phyloP scores from a whole-genome alignment of 2,113 vertebrate species.

The Vimba vimba region DNA sequence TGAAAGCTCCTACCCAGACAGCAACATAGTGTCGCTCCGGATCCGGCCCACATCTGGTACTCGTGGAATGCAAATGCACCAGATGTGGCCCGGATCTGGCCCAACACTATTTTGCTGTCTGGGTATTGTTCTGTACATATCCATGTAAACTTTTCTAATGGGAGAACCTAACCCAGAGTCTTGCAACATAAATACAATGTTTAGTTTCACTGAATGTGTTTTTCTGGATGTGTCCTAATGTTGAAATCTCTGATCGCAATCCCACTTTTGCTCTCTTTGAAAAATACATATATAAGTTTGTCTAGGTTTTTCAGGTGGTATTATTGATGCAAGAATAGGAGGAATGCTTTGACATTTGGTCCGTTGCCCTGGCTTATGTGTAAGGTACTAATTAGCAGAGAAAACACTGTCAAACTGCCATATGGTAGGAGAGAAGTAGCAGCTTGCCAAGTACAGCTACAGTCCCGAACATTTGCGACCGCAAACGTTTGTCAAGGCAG shows the following conservation, averaged over 20 bases:
- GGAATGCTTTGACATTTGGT: slow-evolving; percentile 72
- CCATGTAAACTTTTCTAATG: background rate
- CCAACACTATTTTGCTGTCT: no score
- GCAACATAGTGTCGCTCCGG: no score
- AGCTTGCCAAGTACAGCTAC: slow-evolving; percentile 75
- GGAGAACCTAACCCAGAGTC: background rate
- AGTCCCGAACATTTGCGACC: slow-evolving; percentile 71
- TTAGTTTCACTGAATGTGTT: background rate
- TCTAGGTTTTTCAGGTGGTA: background rate
- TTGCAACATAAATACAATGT: background rate
- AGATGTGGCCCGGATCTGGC: no score
- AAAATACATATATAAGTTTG: slow-evolving; percentile 25
- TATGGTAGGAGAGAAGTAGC: slow-evolving; percentile 77
- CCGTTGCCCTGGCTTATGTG: slow-evolving; percentile 78
- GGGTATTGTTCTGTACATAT: background rate
- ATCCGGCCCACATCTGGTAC: no score
- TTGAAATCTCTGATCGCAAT: background rate
- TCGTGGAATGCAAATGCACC: no score
- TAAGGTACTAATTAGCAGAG: slow-evolving; percentile 83
- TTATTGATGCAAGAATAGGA: slow-evolving; percentile 65
- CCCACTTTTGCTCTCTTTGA: background rate
- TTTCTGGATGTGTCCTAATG: background rate
- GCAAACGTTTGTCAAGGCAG: slow-evolving; percentile 66
- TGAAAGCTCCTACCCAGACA: background rate
- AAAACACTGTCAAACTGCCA: slow-evolving; percentile 81